Base-by-base conservation (phyloP, 2,888 invertebrate species). In the Cheilosia vernalis region DNA sequence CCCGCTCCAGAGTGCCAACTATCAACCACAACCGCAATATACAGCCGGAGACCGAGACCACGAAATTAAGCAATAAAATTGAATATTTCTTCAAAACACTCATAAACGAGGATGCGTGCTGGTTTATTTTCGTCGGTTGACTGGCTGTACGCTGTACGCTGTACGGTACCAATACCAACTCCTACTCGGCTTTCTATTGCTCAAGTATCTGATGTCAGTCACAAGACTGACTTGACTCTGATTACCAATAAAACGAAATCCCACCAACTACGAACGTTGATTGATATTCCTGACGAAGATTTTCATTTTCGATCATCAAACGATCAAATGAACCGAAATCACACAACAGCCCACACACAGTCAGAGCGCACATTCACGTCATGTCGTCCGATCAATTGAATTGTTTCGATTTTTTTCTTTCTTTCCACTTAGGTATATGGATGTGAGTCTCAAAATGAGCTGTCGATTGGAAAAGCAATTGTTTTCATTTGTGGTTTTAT, bases 321-420 rank as follows among this genome's bases (percentile, higher is more conserved):
- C 85, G 77, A 85, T 85, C 85, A 85, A 85, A 85, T 81, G 67
- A 85, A 81, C 85, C 80, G 85, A 85, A 80, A 81, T 77, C 80
- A 70, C 42, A 40, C 13, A 13, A 10, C 60, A 21, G 81, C 85
- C 81, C 85, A 85, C 85, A 81, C 85, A 80, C 51, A n/a, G 66
- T 17, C 42, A 30, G 60, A 13, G 74, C 76, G 70, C 56, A 74
- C 69, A 84, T 84, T 79, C 80, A 80, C 42, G 85, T 81, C 85
- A 85, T 85, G 85, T 77, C 67, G 60, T 63, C 55, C 67, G 76
- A 85, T 85, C 81, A 85, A 85, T 81, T 85, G 85, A 85, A 85
- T 85, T 58, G 85, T 85, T 81, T 76, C 66, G 72, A 72, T 79
- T 37, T 63, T 56, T 58, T 49, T 37, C 55, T 66, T 56, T 56